A percentile compares a stretch with the other conserved stretches of the same genome.
Conservation (phyloP, 2,888 invertebrate species). For the Oligia strigilis region DNA sequence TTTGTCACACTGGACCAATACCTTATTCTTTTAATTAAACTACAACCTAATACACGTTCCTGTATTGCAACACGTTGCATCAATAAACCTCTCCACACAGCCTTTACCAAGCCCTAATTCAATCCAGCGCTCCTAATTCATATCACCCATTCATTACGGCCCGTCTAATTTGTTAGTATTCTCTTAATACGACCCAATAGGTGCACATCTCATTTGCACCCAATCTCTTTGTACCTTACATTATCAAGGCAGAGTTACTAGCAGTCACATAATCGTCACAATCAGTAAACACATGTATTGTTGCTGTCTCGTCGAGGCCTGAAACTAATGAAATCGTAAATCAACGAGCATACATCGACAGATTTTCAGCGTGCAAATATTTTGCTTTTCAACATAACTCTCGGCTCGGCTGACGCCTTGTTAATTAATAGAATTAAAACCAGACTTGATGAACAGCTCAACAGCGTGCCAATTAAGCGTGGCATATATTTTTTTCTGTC, state of each 20-base stretch:
- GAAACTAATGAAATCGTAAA: conserved; percentile 88
- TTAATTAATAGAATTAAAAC: conserved; percentile 84
- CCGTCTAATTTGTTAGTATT: conserved; percentile 57
- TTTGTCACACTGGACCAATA: not conserved
- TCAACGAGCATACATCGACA: conserved; percentile 86
- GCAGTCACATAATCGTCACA: conserved; percentile 72
- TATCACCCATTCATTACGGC: conserved; percentile 44
- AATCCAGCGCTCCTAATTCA: conserved; percentile 41
- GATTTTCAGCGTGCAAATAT: conserved; percentile 81
- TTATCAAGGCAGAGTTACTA: conserved; percentile 39
- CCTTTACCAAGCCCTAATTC: conserved; percentile 42
- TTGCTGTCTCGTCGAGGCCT: conserved; percentile 76
- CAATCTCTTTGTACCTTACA: conserved; percentile 44
- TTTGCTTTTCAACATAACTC: conserved; percentile 81
- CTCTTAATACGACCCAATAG: conserved; percentile 47
- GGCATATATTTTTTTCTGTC: conserved; percentile 56
- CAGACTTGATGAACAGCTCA: conserved; percentile 78
- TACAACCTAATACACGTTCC: not conserved
- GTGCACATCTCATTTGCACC: conserved; percentile 59
- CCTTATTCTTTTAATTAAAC: not conserved
- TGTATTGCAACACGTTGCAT: not conserved
- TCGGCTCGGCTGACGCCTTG: conserved; percentile 75
- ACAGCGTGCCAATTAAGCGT: conserved; percentile 73
- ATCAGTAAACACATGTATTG: conserved; percentile 77
- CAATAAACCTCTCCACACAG: conserved; percentile 38